Percentiles rank a stretch among this genome's conserved stretches.
Evolutionary conservation across 2,888 invertebrate genomes (phyloP).

Genomic region (Blera fallax): DNA sequence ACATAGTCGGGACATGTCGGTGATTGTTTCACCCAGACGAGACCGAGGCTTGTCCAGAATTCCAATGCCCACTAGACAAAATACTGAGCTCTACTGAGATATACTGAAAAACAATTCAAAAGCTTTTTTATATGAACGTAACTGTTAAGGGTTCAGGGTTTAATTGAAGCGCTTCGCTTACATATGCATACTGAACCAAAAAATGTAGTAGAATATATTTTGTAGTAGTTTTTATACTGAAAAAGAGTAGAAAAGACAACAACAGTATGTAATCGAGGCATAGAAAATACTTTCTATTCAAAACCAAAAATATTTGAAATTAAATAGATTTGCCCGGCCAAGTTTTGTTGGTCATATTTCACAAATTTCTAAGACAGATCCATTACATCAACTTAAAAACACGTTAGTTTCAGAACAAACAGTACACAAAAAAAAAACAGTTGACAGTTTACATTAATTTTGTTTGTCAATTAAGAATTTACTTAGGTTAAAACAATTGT

Average conservation of each 20-base stretch:
- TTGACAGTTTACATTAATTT: slow-evolving; percentile 12
- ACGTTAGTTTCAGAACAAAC: slow-evolving; percentile 3
- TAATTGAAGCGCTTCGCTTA: slow-evolving; percentile 32
- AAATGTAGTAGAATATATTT: slow-evolving; percentile 62
- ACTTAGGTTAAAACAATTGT: slow-evolving; percentile 25
- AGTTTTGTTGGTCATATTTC: slow-evolving; percentile 25
- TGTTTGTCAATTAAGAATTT: slow-evolving; percentile 34
- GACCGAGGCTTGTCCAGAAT: slow-evolving; percentile 81
- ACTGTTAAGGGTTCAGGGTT: slow-evolving; percentile 32
- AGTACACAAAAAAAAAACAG: background rate
- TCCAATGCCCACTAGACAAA: slow-evolving; percentile 81
- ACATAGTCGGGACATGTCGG: slow-evolving; percentile 77
- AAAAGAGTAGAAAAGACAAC: slow-evolving; percentile 56
- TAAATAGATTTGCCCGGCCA: slow-evolving; percentile 18
- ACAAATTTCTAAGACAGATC: slow-evolving; percentile 15
- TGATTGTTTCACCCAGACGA: slow-evolving; percentile 78
- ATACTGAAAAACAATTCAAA: slow-evolving; percentile 59
- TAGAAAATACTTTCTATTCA: slow-evolving; percentile 32
- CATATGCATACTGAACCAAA: slow-evolving; percentile 17
- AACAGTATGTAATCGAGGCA: slow-evolving; percentile 6
- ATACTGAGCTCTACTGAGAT: slow-evolving; percentile 80
- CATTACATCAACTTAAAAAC: slow-evolving; percentile 7
- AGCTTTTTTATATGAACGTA: slow-evolving; percentile 46
- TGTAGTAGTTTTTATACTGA: slow-evolving; percentile 70
- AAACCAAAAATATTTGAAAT: slow-evolving; percentile 41